Base-by-base conservation (phyloP, 2,888 invertebrate genomes). In the Aporophyla lueneburgensis region DNA sequence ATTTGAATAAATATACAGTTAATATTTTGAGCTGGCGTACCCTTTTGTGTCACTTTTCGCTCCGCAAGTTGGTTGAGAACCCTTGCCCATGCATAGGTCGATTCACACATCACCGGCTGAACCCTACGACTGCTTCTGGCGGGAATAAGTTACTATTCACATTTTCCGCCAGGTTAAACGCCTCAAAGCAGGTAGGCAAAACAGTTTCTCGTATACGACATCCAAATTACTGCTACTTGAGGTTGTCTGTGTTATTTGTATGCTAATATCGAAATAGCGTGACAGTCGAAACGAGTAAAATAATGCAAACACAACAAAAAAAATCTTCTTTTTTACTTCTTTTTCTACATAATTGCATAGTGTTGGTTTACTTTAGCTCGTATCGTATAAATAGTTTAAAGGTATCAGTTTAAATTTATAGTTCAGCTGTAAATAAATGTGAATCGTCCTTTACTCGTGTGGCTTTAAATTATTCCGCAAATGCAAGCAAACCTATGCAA, bases 81-180 rank as follows among this genome's bases (percentile, higher is more conserved):
- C 27, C 14, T 9, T 27, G 27, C 9, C 43, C 12, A 46, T 46
- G 43, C 3, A 10, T 76, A 75, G 71, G 76, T 73, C 81, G 71
- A 74, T 85, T 87, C 84, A 83, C 87, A 88, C 82, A 87, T 88
- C 82, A 71, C 74, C 68, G 76, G 77, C 79, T 85, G 76, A 77
- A 69, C 70, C 53, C 80, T 87, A 80, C 69, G 66, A 16, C 66
- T 81, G 87, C 67, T 70, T n/a, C 61, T 80, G 87, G 79, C 78
- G 74, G 80, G 82, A 79, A 86, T 81, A 84, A 87, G 86, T 86
- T 84, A 84, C 84, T 76, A 77, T 84, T 84, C 80, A 82, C 75
- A 86, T 86, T 87, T 84, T 82, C 77, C 72, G 56, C 68, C 69
- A 83, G 68, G 85, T 80, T 71, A 71, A 76, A 71, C 71, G 70